Evolutionary conservation across 2,888 invertebrate species (phyloP).

Genomic region (Marronus borbonicus): DNA sequence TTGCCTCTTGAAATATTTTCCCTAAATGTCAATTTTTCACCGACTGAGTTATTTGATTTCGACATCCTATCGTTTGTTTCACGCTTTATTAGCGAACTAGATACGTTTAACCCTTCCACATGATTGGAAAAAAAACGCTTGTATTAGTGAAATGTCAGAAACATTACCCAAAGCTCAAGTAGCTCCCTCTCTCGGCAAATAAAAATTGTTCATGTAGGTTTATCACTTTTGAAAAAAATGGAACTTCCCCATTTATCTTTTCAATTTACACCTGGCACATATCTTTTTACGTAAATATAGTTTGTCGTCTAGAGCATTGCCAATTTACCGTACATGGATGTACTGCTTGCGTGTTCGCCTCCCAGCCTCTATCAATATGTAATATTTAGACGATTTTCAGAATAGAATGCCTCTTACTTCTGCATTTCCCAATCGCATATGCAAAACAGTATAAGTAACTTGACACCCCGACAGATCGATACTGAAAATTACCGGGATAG

Average conservation of each 20-base stretch:
- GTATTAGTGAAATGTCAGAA: constrained; percentile 27
- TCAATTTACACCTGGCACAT: background rate
- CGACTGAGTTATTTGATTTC: background rate
- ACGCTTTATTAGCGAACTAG: constrained; percentile 17
- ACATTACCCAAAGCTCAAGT: constrained; percentile 24
- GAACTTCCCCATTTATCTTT: background rate
- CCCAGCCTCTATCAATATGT: constrained; percentile 5
- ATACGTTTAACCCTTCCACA: background rate
- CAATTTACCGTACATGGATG: background rate
- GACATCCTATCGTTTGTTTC: background rate
- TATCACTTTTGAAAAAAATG: too few species aligned
- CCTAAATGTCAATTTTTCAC: constrained; percentile 4
- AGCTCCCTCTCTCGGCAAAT: background rate
- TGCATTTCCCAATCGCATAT: constrained; percentile 31
- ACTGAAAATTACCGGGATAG: constrained; percentile 41
- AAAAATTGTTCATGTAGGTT: too few species aligned
- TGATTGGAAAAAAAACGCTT: constrained; percentile 5
- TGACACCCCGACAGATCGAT: constrained; percentile 39
- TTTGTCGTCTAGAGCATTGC: background rate
- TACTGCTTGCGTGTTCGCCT: background rate
- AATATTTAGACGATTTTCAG: constrained; percentile 22
- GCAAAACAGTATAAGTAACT: constrained; percentile 39
- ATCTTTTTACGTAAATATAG: background rate
- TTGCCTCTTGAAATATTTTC: background rate
- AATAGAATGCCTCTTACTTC: constrained; percentile 5